These are phyloP conservation scores for Idaea dimidiata DNA, from an alignment of 2,888 invertebrate genomes.

Conservation along the genomic window DNA sequence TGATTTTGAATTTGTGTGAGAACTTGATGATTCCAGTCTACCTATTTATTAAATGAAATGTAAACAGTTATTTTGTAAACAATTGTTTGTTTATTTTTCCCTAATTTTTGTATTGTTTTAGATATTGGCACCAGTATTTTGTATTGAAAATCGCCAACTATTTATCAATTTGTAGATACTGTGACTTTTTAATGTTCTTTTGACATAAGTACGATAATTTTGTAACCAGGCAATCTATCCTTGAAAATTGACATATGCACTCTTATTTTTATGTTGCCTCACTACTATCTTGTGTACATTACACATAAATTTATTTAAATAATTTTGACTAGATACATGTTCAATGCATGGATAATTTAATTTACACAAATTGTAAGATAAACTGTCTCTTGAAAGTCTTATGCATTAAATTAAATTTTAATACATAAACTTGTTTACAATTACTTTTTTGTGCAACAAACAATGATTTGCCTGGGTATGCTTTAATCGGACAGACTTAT, in stretches of 20 bases:
- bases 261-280: too few relatives aligned
- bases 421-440: too few relatives aligned
- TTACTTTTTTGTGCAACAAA: background rate
- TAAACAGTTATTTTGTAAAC: constrained; percentile 21
- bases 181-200: background rate
- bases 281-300: too few relatives aligned
- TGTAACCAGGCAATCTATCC: background rate
- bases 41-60: constrained; percentile 57
- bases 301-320: too few relatives aligned
- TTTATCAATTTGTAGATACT: background rate
- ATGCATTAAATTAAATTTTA: too few relatives aligned
- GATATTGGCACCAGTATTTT: background rate
- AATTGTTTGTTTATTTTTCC: constrained; percentile 5
- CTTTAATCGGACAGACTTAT: background rate
- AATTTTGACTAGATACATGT: too few relatives aligned
- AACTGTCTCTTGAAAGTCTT: too few relatives aligned
- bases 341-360: too few relatives aligned
- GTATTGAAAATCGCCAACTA: background rate
- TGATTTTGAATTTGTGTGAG: constrained; percentile 67
- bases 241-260: background rate
- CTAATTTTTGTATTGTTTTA: background rate
- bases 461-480: background rate
- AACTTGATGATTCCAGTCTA: constrained; percentile 61
- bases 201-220: background rate
- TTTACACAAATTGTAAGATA: too few relatives aligned